Percentiles rank a stretch among this genome's conserved stretches.
Conservation (phyloP, 2,888 invertebrate genomes). For the Hecatera dysodea region DNA sequence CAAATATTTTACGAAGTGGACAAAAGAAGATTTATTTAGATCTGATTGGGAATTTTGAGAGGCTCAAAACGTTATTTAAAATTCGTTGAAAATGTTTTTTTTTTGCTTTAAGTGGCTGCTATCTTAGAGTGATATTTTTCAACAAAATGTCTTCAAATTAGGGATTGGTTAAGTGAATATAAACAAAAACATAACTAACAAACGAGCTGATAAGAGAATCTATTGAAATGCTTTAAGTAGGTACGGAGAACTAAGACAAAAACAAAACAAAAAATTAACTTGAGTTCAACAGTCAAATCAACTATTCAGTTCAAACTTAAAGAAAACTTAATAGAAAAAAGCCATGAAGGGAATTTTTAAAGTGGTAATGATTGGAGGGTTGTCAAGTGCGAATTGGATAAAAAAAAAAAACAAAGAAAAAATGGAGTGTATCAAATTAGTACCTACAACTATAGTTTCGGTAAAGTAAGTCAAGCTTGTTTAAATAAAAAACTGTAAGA, state of each 20-base stretch:
- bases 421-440: not conserved
- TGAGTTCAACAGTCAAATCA: conserved; percentile 45
- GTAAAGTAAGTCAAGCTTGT: no score
- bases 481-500: not conserved
- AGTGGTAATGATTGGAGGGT: not conserved
- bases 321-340: conserved; percentile 26
- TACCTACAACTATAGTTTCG: not conserved
- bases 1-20: not conserved
- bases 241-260: conserved; percentile 2
- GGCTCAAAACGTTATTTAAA: not conserved
- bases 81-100: not conserved
- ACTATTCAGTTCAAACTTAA: conserved; percentile 25
- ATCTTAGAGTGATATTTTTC: not conserved
- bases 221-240: conserved; percentile 7
- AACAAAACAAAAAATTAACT: conserved; percentile 54
- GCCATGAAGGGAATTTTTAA: not conserved
- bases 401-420: conserved; percentile 1
- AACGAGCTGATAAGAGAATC: conserved; percentile 1
- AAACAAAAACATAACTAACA: conserved; percentile 22
- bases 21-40: not conserved
- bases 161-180: not conserved
- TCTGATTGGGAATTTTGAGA: not conserved
- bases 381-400: conserved; percentile 6
- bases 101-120: not conserved
- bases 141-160: conserved; percentile 8